These are phyloP conservation scores for Drosophila neutralis DNA, from an alignment of 2,888 invertebrate genomes.

Conservation along the genomic window DNA sequence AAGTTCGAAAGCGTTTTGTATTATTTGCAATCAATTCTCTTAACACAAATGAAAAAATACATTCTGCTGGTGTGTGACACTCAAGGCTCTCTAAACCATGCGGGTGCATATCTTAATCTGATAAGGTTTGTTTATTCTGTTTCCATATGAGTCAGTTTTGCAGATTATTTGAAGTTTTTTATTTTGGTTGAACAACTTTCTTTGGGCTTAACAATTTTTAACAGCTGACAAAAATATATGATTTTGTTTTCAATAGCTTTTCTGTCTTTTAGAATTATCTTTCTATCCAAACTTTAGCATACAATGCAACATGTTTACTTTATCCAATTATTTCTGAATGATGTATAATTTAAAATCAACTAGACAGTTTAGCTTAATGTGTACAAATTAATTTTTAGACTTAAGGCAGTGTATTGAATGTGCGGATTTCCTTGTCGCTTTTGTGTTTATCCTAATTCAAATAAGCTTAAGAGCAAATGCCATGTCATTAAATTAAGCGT, in stretches of 20 bases:
- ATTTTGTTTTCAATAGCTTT: not conserved
- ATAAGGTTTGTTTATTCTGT: not conserved
- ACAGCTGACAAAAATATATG: not conserved
- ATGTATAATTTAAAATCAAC: not conserved
- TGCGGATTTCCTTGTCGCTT: not conserved
- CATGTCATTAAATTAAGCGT: conserved; percentile 32
- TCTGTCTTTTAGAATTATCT: not conserved
- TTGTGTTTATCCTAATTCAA: conserved; percentile 5
- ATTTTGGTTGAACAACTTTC: not conserved
- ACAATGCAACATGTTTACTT: not conserved
- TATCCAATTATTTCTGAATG: not conserved
- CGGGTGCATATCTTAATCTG: not conserved
- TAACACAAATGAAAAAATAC: not conserved
- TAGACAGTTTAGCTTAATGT: fast-evolving
- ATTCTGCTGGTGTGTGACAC: not conserved
- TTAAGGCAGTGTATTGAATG: not conserved
- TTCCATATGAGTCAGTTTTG: not conserved
- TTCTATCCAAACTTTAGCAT: not conserved
- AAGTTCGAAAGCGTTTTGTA: not conserved
- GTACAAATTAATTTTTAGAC: not conserved
- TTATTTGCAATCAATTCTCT: not conserved
- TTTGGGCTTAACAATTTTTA: not conserved
- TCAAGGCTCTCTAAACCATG: not conserved
- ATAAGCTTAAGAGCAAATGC: conserved; percentile 18
- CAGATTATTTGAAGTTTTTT: not conserved